phyloP scores from a whole-genome alignment of 2,797 vertebrate species.

The Clarias fuscus region DNA sequence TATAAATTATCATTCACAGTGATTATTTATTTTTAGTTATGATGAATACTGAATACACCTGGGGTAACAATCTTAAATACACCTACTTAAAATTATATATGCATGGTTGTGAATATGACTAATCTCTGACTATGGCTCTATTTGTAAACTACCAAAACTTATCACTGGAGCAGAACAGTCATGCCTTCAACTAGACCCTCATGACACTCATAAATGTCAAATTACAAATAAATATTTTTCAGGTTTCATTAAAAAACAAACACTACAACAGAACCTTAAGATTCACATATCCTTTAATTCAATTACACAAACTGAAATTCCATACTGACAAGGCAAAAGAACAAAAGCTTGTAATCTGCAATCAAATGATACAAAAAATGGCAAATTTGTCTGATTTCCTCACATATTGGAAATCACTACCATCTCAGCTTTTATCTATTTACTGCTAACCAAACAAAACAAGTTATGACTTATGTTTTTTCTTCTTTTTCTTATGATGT shows the following conservation, averaged over 20 bases:
- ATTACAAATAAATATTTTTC: background rate
- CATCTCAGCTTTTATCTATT: background rate
- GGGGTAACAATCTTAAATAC: background rate
- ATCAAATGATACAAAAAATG: background rate
- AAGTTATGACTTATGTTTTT: conserved; percentile 65
- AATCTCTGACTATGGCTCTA: background rate
- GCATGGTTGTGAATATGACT: background rate
- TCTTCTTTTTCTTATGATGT: conserved; percentile 83
- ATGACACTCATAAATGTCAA: background rate
- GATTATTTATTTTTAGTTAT: background rate
- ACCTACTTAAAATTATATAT: background rate
- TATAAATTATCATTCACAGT: background rate
- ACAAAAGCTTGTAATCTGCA: background rate
- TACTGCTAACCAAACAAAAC: background rate
- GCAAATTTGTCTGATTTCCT: background rate
- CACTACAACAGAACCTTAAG: background rate
- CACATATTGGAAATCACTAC: conserved; percentile 3
- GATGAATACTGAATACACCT: background rate
- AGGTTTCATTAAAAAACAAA: background rate
- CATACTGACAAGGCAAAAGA: background rate
- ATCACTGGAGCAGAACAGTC: background rate
- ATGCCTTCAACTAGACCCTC: background rate
- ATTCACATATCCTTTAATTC: conserved; percentile 6
- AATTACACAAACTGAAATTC: background rate
- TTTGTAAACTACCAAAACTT: background rate